phyloP scores from a whole-genome alignment of 2,888 invertebrate genomes.

The Drosophila anomalata region DNA sequence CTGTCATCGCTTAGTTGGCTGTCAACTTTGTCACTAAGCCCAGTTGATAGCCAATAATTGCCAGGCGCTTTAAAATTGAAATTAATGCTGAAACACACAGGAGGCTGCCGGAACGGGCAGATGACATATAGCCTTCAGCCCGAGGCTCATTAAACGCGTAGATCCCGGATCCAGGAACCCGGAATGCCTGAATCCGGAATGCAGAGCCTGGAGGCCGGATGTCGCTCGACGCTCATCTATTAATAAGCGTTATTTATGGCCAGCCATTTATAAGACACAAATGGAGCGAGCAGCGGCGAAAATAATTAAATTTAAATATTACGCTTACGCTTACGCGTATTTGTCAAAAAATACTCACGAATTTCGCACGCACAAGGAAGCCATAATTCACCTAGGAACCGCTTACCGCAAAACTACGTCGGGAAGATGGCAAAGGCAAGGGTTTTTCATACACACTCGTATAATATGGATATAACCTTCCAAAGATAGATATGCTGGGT shows the following conservation, averaged over 20 bases:
- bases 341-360: conserved; percentile 62
- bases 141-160: conserved; percentile 31
- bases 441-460: conserved; percentile 5
- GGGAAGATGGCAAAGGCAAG: conserved; percentile 3
- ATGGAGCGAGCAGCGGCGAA: conserved; percentile 54
- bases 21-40: conserved; percentile 55
- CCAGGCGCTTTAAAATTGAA: conserved; percentile 55
- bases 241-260: conserved; percentile 70
- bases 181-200: conserved; percentile 8
- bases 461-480: neutral
- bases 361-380: conserved; percentile 55
- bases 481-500: conserved; percentile 11
- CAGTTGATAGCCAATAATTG: conserved; percentile 60
- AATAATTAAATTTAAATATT: conserved; percentile 81
- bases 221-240: conserved; percentile 52
- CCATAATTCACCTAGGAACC: conserved; percentile 67
- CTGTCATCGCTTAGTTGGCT: conserved; percentile 65
- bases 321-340: conserved; percentile 69
- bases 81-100: conserved; percentile 28
- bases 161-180: conserved; percentile 16
- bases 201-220: conserved; percentile 11
- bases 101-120: neutral
- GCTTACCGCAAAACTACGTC: conserved; percentile 50
- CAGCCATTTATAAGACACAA: conserved; percentile 53
- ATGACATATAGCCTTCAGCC: conserved; percentile 37